Evolutionary conservation across 53 echinoderm and acorn worm genomes (phyloP), one percentile per base, ranked within the genome.

Genomic region (Temnopleurus reevesii): DNA sequence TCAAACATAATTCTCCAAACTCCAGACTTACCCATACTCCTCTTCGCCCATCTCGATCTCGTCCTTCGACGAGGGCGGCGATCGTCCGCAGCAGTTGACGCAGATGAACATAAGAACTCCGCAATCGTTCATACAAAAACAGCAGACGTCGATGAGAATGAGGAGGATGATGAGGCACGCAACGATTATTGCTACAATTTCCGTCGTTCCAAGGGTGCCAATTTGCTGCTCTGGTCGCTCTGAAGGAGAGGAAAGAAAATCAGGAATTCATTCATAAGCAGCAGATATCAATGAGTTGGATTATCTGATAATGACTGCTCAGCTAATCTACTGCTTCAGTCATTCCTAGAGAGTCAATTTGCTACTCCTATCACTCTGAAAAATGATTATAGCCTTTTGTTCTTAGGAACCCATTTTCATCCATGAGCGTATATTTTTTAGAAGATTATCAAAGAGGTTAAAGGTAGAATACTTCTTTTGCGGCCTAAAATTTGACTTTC

Each of bases 21-120:
- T 0, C 0, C 15, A 59, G 59, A 66, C 94, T 55, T 51, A 94
- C 94, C 92, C 92, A 61, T 92, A 94, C 30, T 93, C 95, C 30
- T 94, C 94, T 0, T 92, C 93, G 17, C 91, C 95, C 55, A 92
- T 41, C 79, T 94, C 94, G 2, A 94, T 76, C 56, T 95, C 95
- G 19, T 93, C 93, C 64, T 94, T 93, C 7, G 90, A 82, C 6
- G 89, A 93, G 10, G 94, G 91, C 0, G 94, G 53, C 19, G 89
- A 33, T 71, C 93, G 93, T 47, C 99, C 99, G 71, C 99, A 99
- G 87, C 94, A 92, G 77, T 93, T 91, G 34, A 99, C 99, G 26
- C 99, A 99, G 83, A 99, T 55, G 45, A 94, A 99, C 95, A 96
- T 96, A 18, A 94, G 90, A 27, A 99, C 55, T 5, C 99, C 99